Evolutionary conservation across 1,140 invertebrate species (phyloP), one percentile per base, ranked within the genome.

Genomic region (Drosophila rufa): DNA sequence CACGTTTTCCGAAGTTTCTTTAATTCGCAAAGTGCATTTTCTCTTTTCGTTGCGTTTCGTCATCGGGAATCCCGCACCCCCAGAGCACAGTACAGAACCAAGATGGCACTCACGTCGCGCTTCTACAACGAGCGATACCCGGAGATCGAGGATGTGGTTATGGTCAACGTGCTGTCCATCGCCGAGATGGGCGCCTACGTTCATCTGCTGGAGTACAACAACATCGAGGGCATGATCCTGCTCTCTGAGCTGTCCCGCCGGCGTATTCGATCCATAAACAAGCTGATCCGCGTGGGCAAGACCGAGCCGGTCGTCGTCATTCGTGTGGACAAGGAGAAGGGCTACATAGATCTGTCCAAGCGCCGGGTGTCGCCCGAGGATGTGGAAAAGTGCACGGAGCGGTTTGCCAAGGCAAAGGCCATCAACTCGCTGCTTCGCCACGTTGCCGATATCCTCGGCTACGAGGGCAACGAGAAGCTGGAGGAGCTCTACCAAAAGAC

Each of bases 111-210:
- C 17, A 96, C 97, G 48, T 99, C 99, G 96, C 95, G 99, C 91
- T 99, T 98, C 95, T 99, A 99, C 93, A 96, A 97, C 85, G 97
- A 99, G 93, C 98, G 97, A 91, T 99, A 99, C 94, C 99, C 99
- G 0, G 99, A 99, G 93, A 87, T 99, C 38, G 99, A 99, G 87
- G 99, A 99, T 96, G 98, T 99, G 36, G 99, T 99, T 12, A 99
- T 99, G 98, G 99, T 99, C 5, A 99, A 99, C 93, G 99, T 99
- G 2, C 95, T 98, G 15, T 98, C 97, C 76, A 99, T 99, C 83
- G 99, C 98, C 40, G 99, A 99, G 94, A 99, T 99, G 99, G 99
- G 99, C 68, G 99, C 99, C 6, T 99, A 99, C 93, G 99, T 99
- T 4, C 97, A 99, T 93, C 94, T 99, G 53, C 94, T 99, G 57